Evolutionary conservation across 2,113 vertebrate species (phyloP).

Genomic region (Progne subis): DNA sequence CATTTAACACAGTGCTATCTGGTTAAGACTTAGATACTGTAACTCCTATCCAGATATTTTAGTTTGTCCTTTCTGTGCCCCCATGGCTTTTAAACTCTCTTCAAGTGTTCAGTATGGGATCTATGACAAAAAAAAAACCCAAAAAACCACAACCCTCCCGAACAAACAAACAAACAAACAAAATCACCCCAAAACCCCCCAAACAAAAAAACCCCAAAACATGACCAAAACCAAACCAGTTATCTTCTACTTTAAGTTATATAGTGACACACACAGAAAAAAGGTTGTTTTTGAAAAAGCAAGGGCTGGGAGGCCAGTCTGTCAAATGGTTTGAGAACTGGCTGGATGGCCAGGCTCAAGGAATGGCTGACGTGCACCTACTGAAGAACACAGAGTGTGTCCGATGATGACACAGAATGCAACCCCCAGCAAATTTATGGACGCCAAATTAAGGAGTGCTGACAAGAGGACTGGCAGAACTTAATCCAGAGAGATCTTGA

Average conservation of each 20-base stretch:
- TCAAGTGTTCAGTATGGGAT: not conserved
- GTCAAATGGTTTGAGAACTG: not conserved
- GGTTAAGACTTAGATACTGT: not conserved
- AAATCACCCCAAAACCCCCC: not conserved
- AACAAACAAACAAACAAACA: not conserved
- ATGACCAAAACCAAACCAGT: not conserved
- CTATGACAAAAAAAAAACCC: not conserved
- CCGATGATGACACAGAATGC: not conserved
- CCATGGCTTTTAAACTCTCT: not conserved
- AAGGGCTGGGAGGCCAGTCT: not conserved
- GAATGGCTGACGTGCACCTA: not conserved
- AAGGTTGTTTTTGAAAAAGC: not conserved
- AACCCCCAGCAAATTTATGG: not conserved
- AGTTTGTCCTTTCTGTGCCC: not conserved
- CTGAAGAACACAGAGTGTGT: not conserved
- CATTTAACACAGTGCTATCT: not conserved
- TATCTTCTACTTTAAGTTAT: not conserved
- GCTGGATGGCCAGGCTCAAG: not conserved
- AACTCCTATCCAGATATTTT: not conserved
- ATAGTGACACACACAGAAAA: not conserved
- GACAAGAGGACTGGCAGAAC: not conserved
- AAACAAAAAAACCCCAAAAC: too few species aligned
- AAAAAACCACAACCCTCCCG: too few species aligned
- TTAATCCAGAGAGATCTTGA: not conserved
- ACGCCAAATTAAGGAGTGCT: not conserved